Evolutionary conservation across 2,888 invertebrate genomes (phyloP), one percentile per base, ranked within the genome.

Genomic region (Hermodice carunculata): DNA sequence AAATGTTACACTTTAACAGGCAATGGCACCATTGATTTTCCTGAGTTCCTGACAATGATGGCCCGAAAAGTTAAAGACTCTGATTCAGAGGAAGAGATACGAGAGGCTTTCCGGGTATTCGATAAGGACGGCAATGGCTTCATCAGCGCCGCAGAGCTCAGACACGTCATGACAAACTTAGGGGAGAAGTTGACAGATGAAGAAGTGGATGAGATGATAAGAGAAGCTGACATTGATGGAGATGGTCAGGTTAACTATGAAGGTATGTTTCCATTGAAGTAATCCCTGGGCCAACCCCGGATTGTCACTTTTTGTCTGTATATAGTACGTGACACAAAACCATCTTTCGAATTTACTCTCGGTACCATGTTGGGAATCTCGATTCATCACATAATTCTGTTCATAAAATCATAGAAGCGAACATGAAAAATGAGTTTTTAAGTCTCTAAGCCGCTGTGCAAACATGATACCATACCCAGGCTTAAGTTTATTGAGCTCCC

Each of bases 111-210:
- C 28, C 40, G 43, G 28, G 26, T 54, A 17, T 54, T 54, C 26
- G 54, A 54, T 24, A 54, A 54, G n/a, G 54, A 54, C n/a, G 54
- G 54, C 1, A 42, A 54, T 28, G 54, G 54, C 54, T 17, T 24
- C 24, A 54, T 54, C 14, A 26, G 42, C 6, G 54, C 42, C 11
- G 42, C 40, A 4, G 54, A 54, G 28, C 28, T 54, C 2, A 22
- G 42, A 17, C 40, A 24, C 3, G 54, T 54, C 42, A 54, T 54
- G 54, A 54, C 54, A 24, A 54, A 40, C 8, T 29, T 54, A 2
- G 54, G 54, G 14, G 54, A 54, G 54, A 54, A 54, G 42, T 19
- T 54, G 11, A n/a, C 42, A 8, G 54, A 54, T 14, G 54, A 19
- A 2, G 54, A 54, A 19, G 54, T 40, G 8, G 54, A 54, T 17